Evolutionary conservation across 2,888 invertebrate genomes (phyloP), one percentile per base, ranked within the genome.

Genomic region (Heteropelma amictum): DNA sequence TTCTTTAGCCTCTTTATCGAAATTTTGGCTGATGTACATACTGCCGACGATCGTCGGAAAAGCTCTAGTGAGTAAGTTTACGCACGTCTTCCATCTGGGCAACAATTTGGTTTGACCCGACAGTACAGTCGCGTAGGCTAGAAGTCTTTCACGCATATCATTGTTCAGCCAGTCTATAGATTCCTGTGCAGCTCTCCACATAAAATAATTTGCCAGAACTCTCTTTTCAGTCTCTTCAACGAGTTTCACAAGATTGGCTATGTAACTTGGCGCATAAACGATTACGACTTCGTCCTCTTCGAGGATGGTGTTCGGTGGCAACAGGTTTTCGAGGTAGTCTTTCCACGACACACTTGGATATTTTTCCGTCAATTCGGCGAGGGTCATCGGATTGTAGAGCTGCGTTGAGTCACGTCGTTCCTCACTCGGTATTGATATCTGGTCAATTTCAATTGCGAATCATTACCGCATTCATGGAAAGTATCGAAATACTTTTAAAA

Each of bases 1-100:
- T 53, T 93, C 92, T 87, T 96, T 95, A 0, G 97, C 95, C 60
- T 94, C 93, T 86, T 96, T 94, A 79, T 96, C 93, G 90, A 97
- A 97, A 88, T 95, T 95, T 85, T 95, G 95, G 68, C 94, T 92
- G 1, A 97, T 96, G 89, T 97, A 97, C 3, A 97, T 91, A 5
- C 97, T 95, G 21, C 96, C 97, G 35, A 95, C 93, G n/a, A 94
- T 93, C 71, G 94, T 93, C 4, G 93, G 92, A 88, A 95, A 91
- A 86, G 94, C 94, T 84, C 93, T 93, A 76, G 95, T 92, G 17
- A 94, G 92, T n/a, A 95, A 93, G 80, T 95, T 95, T 14, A 95
- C 93, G 86, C 97, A 97, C 87, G 97, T 96, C 90, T 97, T 97
- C 97, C 97, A 97, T n/a, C 97, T 92, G 45, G 96, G 93, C 87